A percentile compares a stretch with the other conserved stretches of the same genome.
Conservation (phyloP, 1,140 invertebrate species). For the Heliconius melpomene region DNA sequence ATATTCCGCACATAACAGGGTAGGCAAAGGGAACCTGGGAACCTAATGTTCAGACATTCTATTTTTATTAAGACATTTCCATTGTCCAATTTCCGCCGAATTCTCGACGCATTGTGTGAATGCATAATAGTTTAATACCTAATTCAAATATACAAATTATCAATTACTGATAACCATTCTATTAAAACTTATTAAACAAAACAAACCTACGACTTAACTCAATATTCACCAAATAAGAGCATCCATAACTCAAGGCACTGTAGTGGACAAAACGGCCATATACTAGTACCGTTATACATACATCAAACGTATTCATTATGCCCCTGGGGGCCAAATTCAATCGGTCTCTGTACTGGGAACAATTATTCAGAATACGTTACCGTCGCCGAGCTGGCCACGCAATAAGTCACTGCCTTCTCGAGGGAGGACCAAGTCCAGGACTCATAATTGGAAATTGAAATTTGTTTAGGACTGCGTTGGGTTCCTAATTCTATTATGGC, state of each 20-base stretch:
- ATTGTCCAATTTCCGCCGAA: too few relatives aligned
- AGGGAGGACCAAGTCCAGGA: slow-evolving; percentile 57
- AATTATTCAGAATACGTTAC: slow-evolving; percentile 77
- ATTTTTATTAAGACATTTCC: too few relatives aligned
- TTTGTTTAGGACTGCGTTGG: slow-evolving; percentile 76
- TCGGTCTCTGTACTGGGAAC: slow-evolving; percentile 54
- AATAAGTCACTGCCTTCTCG: slow-evolving; percentile 69
- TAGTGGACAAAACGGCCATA: not conserved
- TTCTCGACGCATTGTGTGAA: too few relatives aligned
- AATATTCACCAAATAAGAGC: not conserved
- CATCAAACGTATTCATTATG: slow-evolving; percentile 50
- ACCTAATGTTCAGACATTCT: too few relatives aligned
- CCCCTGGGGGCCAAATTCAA: slow-evolving; percentile 63
- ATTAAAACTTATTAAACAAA: not conserved
- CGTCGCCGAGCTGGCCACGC: slow-evolving; percentile 54
- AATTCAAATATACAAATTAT: not conserved
- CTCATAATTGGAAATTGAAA: slow-evolving; percentile 79
- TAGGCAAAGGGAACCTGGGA: too few relatives aligned
- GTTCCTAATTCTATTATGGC: slow-evolving; percentile 72
- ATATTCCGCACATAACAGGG: too few relatives aligned
- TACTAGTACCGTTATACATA: slow-evolving; percentile 20
- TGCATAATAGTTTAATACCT: too few relatives aligned
- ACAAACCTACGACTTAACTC: not conserved
- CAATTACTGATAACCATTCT: not conserved
- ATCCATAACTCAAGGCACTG: slow-evolving; percentile 2